Evolutionary conservation across 2,797 vertebrate species (phyloP).

Genomic region (Scolopax bukidnonensis): DNA sequence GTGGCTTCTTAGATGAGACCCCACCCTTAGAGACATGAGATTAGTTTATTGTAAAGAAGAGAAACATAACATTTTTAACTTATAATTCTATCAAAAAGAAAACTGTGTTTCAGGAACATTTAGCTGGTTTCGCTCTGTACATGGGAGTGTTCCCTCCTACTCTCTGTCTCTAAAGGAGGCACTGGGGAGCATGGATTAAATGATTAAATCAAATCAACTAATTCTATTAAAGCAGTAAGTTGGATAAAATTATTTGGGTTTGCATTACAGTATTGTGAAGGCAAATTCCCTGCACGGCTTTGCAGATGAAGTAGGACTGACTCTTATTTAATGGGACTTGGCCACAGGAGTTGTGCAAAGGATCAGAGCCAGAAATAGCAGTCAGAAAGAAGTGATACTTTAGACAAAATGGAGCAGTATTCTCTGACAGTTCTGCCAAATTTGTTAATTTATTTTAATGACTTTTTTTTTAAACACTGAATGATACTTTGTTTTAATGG

Average conservation of each 20-base stretch:
- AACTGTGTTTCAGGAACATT: neutral
- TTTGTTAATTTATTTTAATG: constrained; percentile 24
- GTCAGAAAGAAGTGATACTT: constrained; percentile 12
- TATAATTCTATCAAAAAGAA: neutral
- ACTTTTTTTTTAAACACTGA: neutral
- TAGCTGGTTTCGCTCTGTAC: neutral
- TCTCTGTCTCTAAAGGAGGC: neutral
- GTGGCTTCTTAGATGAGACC: neutral
- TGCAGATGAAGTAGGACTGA: neutral
- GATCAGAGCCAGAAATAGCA: constrained; percentile 16
- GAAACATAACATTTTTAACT: neutral
- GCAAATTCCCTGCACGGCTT: neutral
- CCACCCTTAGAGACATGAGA: neutral
- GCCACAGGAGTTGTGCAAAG: neutral
- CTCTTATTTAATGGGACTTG: neutral
- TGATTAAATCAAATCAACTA: neutral
- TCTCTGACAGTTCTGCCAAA: neutral
- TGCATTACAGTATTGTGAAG: neutral
- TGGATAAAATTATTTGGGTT: neutral
- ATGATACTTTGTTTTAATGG: neutral
- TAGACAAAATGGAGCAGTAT: neutral
- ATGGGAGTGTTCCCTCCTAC: neutral
- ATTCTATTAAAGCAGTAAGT: neutral
- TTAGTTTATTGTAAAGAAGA: neutral
- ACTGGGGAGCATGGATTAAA: neutral